Evolutionary conservation across 2,113 vertebrate species (phyloP).

Genomic region (Raphicerus campestris): DNA sequence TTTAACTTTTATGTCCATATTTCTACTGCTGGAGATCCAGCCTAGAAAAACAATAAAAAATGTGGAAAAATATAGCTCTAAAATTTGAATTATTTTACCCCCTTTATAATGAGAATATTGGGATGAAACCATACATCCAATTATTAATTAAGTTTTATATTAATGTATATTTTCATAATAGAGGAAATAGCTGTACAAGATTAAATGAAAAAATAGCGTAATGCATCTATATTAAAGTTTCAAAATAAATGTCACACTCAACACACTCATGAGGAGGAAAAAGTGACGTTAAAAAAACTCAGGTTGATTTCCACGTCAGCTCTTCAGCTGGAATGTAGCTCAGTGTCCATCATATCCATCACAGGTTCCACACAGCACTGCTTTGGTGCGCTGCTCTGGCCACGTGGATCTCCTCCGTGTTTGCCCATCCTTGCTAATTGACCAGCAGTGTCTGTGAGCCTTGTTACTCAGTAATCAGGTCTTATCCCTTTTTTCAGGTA

Average conservation of each 20-base stretch:
- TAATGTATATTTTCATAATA: background rate
- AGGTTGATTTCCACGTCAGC: background rate
- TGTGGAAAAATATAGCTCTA: background rate
- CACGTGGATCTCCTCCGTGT: fast-evolving
- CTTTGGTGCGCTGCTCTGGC: fast-evolving
- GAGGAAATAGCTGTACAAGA: background rate
- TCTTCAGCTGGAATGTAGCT: background rate
- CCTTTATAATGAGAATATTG: background rate
- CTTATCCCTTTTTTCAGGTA: background rate
- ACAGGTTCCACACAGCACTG: background rate
- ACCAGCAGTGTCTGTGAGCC: background rate
- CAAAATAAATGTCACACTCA: background rate
- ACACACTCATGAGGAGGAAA: background rate
- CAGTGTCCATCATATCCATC: fast-evolving
- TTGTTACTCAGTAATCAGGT: background rate
- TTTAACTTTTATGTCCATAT: background rate
- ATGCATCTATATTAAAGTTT: background rate
- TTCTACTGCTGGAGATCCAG: background rate
- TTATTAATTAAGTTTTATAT: background rate
- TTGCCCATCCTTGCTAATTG: background rate
- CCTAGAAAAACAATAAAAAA: background rate
- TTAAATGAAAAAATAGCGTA: background rate
- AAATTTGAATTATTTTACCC: background rate
- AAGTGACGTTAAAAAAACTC: background rate
- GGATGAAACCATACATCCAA: background rate